Percentiles rank a stretch among this genome's conserved stretches.
Evolutionary conservation across 2,888 invertebrate genomes (phyloP).

Genomic region (Andrena chrysosceles): DNA sequence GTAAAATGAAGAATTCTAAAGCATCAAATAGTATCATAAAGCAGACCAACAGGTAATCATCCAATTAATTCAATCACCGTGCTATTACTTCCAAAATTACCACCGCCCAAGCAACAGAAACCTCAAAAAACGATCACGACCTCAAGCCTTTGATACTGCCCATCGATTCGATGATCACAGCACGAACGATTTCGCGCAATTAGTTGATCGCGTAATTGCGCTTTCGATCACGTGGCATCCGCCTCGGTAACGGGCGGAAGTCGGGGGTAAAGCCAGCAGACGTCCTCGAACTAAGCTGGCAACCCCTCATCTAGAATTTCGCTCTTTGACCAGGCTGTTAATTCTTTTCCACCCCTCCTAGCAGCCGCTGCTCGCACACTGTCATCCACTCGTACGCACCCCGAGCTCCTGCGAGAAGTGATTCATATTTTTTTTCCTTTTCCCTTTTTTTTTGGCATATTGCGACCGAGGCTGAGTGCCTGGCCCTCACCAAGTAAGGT

Average conservation of each 20-base stretch:
- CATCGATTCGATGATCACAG: neutral
- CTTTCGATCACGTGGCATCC: neutral
- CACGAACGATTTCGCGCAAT: neutral
- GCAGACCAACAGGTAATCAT: neutral
- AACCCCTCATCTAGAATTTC: conserved; percentile 58
- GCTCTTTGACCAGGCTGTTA: conserved; percentile 69
- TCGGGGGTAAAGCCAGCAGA: conserved; percentile 32
- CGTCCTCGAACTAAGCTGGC: conserved; percentile 49
- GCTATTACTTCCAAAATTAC: neutral
- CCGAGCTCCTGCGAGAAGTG: conserved; percentile 74
- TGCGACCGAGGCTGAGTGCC: conserved; percentile 80
- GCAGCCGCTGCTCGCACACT: conserved; percentile 39
- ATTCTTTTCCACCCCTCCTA: conserved; percentile 59
- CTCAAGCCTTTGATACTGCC: neutral
- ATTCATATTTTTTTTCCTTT: conserved; percentile 79
- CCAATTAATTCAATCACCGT: neutral
- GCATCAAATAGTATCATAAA: neutral
- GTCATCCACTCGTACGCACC: conserved; percentile 67
- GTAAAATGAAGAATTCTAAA: neutral
- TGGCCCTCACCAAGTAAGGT: conserved; percentile 77
- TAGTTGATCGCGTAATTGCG: conserved; percentile 18
- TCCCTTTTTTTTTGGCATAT: conserved; percentile 81
- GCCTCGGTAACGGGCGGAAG: conserved; percentile 9
- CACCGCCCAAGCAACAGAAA: too few relatives aligned
- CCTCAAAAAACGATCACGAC: neutral